These are phyloP conservation scores for Brachypodius melanocephalos DNA, from an alignment of 2,113 vertebrate species.

Conservation along the genomic window DNA sequence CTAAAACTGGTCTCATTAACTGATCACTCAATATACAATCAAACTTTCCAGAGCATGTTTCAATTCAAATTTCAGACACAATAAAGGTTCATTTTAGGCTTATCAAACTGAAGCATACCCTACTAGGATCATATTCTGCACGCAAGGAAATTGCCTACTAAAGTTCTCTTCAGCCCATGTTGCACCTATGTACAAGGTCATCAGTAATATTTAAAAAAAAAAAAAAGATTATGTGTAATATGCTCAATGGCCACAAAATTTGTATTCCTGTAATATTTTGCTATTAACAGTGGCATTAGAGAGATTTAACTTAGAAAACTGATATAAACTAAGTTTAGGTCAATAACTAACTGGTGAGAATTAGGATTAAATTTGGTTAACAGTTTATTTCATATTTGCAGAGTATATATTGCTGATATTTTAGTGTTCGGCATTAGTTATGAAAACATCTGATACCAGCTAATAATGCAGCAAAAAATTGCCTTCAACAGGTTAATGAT, in stretches of 20 bases:
- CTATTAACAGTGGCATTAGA: neutral
- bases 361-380: neutral
- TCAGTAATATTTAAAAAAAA: neutral
- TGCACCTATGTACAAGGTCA: neutral
- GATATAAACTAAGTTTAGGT: neutral
- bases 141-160: neutral
- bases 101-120: neutral
- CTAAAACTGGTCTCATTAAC: neutral
- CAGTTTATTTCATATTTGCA: neutral
- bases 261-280: neutral
- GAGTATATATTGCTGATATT: neutral
- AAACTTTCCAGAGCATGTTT: neutral
- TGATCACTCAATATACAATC: neutral
- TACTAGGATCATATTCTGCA: neutral
- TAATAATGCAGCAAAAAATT: neutral
- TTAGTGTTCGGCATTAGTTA: neutral
- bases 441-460: neutral
- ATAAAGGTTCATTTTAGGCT: neutral
- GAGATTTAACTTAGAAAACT: neutral
- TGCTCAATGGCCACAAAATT: neutral
- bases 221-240: neutral
- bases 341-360: neutral
- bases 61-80: neutral
- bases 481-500: neutral
- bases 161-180: neutral